phyloP scores from a whole-genome alignment of 2,888 invertebrate genomes.

The Chloroclysta siterata region DNA sequence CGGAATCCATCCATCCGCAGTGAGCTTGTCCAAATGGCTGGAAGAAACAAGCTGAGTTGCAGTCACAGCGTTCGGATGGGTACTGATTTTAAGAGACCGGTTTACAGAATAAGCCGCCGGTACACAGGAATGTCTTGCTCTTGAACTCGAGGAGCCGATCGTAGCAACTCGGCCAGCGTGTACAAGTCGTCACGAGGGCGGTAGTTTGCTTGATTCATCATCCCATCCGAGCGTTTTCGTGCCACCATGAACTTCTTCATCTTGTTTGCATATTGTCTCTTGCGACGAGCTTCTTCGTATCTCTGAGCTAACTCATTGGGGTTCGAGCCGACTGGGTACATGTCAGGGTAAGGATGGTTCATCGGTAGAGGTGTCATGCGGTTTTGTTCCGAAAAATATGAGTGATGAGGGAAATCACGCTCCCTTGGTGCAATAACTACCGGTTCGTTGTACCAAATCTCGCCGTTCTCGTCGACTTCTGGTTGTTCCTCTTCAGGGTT shows the following conservation, averaged over 20 bases:
- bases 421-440: slow-evolving; percentile 78
- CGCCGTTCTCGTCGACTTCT: slow-evolving; percentile 81
- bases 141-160: slow-evolving; percentile 79
- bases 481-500: slow-evolving; percentile 79
- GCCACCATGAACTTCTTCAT: slow-evolving; percentile 87
- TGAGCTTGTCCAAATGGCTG: slow-evolving; percentile 39
- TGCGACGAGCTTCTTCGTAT: slow-evolving; percentile 79
- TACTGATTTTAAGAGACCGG: slow-evolving; percentile 48
- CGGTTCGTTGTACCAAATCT: slow-evolving; percentile 86
- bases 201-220: slow-evolving; percentile 75
- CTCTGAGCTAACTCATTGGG: slow-evolving; percentile 75
- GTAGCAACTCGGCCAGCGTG: slow-evolving; percentile 85
- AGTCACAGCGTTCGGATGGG: slow-evolving; percentile 51
- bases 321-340: slow-evolving; percentile 73
- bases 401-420: slow-evolving; percentile 72
- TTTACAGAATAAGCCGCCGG: slow-evolving; percentile 86
- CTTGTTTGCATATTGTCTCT: slow-evolving; percentile 78
- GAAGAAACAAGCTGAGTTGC: slow-evolving; percentile 37
- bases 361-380: slow-evolving; percentile 68
- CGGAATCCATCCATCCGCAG: slow-evolving; percentile 53
- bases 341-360: slow-evolving; percentile 66
- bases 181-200: slow-evolving; percentile 85
- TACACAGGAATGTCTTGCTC: slow-evolving; percentile 85
- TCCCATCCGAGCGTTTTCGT: slow-evolving; percentile 79
- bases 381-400: slow-evolving; percentile 80